A percentile compares a stretch with the other conserved stretches of the same genome.
Evolutionary conservation across 2,113 vertebrate genomes (phyloP).

Genomic region (Miniopterus natalensis): DNA sequence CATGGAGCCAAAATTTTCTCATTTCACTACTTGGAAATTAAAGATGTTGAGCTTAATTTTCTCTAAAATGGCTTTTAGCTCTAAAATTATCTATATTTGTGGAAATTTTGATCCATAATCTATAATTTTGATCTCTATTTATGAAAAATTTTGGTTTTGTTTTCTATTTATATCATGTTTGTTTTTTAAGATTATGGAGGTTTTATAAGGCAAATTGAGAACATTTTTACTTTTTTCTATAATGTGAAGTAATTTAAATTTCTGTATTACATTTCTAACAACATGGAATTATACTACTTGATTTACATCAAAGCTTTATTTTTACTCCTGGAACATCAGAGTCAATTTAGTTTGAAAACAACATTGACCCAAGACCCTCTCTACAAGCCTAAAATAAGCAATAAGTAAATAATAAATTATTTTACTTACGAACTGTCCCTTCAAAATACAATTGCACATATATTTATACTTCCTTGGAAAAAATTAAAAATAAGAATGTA

Average conservation of each 20-base stretch:
- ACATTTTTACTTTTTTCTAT: background rate
- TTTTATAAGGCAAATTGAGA: background rate
- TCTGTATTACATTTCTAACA: background rate
- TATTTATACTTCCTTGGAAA: background rate
- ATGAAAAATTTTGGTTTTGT: background rate
- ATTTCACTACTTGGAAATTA: background rate
- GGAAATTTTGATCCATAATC: background rate
- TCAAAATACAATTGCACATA: background rate
- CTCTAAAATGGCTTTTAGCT: background rate
- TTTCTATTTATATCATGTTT: conserved; percentile 8
- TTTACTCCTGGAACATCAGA: background rate
- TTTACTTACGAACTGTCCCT: background rate
- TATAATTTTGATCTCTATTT: background rate
- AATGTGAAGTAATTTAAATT: conserved; percentile 9
- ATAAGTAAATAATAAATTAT: background rate
- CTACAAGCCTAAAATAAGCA: background rate
- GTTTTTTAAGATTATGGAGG: background rate
- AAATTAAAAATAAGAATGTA: background rate
- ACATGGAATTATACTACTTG: background rate
- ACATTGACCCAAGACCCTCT: background rate
- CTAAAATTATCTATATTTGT: background rate
- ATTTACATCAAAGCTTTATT: background rate
- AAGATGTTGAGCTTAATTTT: background rate
- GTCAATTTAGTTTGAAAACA: background rate
- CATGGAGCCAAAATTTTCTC: background rate